Percentiles rank a stretch among this genome's conserved stretches.
phyloP scores from a whole-genome alignment of 2,113 vertebrate genomes.

The Grus americana region DNA sequence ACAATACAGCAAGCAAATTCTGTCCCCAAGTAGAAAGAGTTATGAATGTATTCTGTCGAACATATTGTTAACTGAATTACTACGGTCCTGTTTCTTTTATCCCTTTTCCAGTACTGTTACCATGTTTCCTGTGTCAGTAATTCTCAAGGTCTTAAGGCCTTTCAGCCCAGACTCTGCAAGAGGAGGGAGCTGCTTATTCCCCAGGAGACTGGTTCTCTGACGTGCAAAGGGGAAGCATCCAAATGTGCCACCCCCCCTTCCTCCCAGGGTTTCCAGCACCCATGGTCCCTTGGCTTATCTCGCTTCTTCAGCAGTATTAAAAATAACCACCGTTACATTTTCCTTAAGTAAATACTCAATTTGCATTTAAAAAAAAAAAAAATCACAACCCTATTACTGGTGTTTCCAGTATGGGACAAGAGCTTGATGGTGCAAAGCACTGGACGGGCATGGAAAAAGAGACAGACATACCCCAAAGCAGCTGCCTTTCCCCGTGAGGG shows the following conservation, averaged over 20 bases:
- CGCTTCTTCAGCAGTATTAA: background rate
- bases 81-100: constrained; percentile 59
- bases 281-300: background rate
- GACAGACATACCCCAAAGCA: background rate
- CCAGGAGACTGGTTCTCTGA: background rate
- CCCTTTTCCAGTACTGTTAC: constrained; percentile 25
- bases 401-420: background rate
- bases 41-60: constrained; percentile 52
- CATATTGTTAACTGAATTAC: constrained; percentile 63
- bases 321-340: background rate
- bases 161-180: background rate
- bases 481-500: background rate
- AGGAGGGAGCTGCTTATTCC: background rate
- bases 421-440: background rate
- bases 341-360: background rate
- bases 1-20: constrained; percentile 66
- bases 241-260: fast-evolving
- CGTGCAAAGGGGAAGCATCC: background rate
- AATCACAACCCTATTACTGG: background rate
- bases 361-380: background rate
- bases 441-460: background rate
- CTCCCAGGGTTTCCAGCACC: background rate
- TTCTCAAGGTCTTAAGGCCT: constrained; percentile 29
- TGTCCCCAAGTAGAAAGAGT: constrained; percentile 59
- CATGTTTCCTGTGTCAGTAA: constrained; percentile 44